Conservation (phyloP, 2,797 vertebrate genomes). For the Chaenodraco wilsoni region DNA sequence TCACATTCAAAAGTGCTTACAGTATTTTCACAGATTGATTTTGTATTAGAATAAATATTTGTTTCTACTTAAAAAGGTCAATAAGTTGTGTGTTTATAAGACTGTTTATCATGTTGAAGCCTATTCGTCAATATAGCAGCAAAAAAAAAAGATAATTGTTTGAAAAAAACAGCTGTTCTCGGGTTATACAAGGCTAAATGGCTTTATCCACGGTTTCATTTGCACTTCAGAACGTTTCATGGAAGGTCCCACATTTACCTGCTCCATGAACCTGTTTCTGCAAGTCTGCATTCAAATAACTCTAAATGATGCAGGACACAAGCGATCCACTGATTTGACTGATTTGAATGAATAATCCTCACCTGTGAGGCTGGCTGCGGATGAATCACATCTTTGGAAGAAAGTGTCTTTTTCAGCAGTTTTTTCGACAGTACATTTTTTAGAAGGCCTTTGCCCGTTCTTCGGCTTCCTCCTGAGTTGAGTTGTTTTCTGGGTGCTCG, state of each 20-base stretch:
- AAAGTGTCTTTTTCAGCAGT: conserved; percentile 20
- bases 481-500: conserved; percentile 46
- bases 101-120: not conserved
- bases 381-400: conserved; percentile 37
- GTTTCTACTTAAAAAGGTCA: not conserved
- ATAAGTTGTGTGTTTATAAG: not conserved
- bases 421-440: conserved; percentile 40
- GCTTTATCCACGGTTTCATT: not conserved
- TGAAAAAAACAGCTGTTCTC: too few species aligned
- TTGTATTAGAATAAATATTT: not conserved
- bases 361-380: conserved; percentile 42
- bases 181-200: not conserved
- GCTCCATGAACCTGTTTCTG: not conserved
- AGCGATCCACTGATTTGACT: not conserved
- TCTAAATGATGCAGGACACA: not conserved
- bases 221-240: not conserved
- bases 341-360: not conserved
- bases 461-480: conserved; percentile 25
- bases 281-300: not conserved
- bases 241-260: too few species aligned
- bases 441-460: conserved; percentile 7
- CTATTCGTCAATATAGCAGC: not conserved
- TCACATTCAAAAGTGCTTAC: not conserved
- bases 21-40: not conserved
- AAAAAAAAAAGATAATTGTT: too few species aligned